phyloP scores from a whole-genome alignment of 2,888 invertebrate genomes.

The Polia nebulosa region DNA sequence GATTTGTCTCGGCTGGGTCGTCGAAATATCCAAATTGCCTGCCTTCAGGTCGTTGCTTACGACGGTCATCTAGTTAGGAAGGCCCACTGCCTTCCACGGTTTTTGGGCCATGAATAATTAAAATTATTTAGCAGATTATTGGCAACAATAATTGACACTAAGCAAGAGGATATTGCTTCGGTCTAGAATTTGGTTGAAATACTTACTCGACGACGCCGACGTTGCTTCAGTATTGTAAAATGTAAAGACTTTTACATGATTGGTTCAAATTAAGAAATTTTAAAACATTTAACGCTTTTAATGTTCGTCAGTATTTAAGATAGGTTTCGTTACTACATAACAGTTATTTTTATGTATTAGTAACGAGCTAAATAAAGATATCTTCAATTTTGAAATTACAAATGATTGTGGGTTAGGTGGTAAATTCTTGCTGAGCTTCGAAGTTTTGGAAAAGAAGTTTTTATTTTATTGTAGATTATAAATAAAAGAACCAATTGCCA shows the following conservation, averaged over 20 bases:
- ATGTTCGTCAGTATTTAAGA: not conserved
- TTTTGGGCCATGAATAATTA: too few species aligned
- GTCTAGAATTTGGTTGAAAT: not conserved
- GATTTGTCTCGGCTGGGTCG: too few species aligned
- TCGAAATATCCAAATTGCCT: too few species aligned
- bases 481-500: too few species aligned
- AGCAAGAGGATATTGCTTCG: not conserved
- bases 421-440: too few species aligned
- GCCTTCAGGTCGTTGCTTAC: too few species aligned
- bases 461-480: too few species aligned
- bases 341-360: not conserved
- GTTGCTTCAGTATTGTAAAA: conserved; percentile 3
- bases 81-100: too few species aligned
- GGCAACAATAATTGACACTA: not conserved
- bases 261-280: conserved; percentile 12
- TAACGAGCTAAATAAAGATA: not conserved
- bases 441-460: too few species aligned
- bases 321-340: not conserved
- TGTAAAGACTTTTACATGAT: not conserved
- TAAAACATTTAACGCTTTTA: not conserved
- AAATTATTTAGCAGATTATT: not conserved
- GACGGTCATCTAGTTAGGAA: too few species aligned
- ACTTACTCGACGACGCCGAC: not conserved
- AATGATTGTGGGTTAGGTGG: too few species aligned
- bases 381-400: too few species aligned